phyloP scores from a whole-genome alignment of 1,140 invertebrate genomes.

The Halesus radiatus region DNA sequence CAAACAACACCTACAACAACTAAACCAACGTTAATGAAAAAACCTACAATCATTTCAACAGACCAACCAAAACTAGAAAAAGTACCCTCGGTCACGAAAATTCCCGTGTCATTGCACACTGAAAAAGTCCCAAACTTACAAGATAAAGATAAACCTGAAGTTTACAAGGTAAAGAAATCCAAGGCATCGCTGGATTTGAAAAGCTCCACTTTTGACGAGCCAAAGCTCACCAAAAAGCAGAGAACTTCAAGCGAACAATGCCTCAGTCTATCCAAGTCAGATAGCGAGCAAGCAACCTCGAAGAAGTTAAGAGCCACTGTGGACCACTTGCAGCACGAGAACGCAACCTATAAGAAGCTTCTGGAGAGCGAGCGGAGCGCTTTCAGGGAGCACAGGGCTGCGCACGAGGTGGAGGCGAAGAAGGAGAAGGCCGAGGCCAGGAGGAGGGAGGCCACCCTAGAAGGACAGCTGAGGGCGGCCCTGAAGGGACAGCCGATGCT shows the following conservation, averaged over 20 bases:
- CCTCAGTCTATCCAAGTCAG: conserved; percentile 30
- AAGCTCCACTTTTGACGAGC: background rate
- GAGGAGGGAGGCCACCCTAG: conserved; percentile 66
- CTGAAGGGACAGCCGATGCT: conserved; percentile 55
- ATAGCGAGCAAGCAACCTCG: conserved; percentile 41
- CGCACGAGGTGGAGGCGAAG: conserved; percentile 63
- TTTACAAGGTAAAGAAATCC: conserved; percentile 1
- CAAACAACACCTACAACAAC: background rate
- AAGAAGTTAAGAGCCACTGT: conserved; percentile 64
- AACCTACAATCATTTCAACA: conserved; percentile 17
- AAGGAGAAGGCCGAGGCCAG: conserved; percentile 68
- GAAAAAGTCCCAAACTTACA: background rate
- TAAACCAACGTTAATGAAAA: conserved; percentile 13
- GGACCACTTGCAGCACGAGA: conserved; percentile 68
- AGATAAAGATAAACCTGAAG: conserved; percentile 17
- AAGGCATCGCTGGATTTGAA: conserved; percentile 9
- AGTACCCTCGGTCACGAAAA: conserved; percentile 19
- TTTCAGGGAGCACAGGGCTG: conserved; percentile 67
- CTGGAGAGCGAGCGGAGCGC: conserved; percentile 71
- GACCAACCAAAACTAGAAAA: conserved; percentile 6
- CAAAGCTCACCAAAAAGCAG: conserved; percentile 29
- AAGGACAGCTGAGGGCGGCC: conserved; percentile 64
- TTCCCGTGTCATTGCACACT: background rate
- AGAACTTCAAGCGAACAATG: conserved; percentile 30
- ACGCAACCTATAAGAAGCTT: conserved; percentile 67